Evolutionary conservation across 2,113 vertebrate genomes (phyloP), one percentile per base, ranked within the genome.

Genomic region (Anhinga anhinga): DNA sequence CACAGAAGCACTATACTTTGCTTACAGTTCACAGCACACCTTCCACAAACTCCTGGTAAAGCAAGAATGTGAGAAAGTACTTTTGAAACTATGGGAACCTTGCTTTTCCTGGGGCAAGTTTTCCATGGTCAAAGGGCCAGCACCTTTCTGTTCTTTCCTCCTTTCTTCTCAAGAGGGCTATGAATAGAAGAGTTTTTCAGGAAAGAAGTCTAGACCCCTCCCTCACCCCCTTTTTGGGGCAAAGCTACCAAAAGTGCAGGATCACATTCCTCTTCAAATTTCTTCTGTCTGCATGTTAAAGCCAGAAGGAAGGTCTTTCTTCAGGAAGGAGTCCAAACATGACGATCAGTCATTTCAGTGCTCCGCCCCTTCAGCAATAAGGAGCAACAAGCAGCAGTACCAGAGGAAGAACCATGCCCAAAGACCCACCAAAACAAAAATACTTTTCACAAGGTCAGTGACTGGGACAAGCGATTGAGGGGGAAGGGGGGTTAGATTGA

Each of bases 401-500:
- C 30, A 71, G 25, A 15, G 6, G 13, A 93, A 47, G 44, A 82
- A 38, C 8, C 5, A 55, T 36, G 13, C 12, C 81, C 79, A 70
- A 40, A 86, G 13, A 72, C 12, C 10, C 22, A 61, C 4, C 23
- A n/a, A 61, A 76, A 53, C 10, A 71, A 86, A 56, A 55, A 17
- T 12, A 17, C 4, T 42, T 87, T 65, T 65, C 52, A 36, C 7
- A 19, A 53, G 82, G 42, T 21, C 27, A 63, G n/a, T 45, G 16
- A 67, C 18, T 12, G 14, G 11, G 29, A 50, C 13, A 34, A 88
- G 30, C 0, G 0, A 61, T 15, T 8, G 0, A 56, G 15, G 13
- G 9, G 2, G 1, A 62, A 50, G 8, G 5, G 2, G 5, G 3
- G 0, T 36, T 29, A 74, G 20, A 55, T 3, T 26, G 26, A 49